Base-by-base conservation (phyloP, 2,888 invertebrate genomes). In the Dorcus hopei region DNA sequence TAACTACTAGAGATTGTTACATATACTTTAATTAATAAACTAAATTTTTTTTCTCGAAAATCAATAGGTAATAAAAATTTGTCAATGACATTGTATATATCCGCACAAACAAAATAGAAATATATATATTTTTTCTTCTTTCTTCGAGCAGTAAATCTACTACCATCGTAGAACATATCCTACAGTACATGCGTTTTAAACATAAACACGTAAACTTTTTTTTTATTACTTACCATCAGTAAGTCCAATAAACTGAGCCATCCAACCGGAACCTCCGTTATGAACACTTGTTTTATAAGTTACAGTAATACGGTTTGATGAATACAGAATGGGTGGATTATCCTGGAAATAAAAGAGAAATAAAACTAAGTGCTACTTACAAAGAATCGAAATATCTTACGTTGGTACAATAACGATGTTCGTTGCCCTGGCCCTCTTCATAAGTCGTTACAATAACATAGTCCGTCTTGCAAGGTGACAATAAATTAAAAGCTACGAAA, bases 181-280 rank as follows among this genome's bases (percentile, higher is more conserved):
- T 45, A 23, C 19, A 11, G 9, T 19, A 16, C 45, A 45, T 19
- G 19, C 9, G 3, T 16, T n/a, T 16, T 16, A 9, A 41, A 41
- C 9, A 41, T 2, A 41, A n/a, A 41, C 14, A 33, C 23, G 1
- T 1, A 16, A 9, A 19, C 45, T 3, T 3, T 23, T 16, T n/a
- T n/a, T 4, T 11, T 2, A 45, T 19, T 45, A 45, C 40, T 39
- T 61, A 66, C 66, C 66, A 56, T 47, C 38, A 16, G 58, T 54
- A 11, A 65, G 55, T n/a, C 65, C 63, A 38, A 63, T 49, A 61
- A 82, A 83, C 5, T 64, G 55, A 39, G 82, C 81, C 3, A 81
- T 70, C 87, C 90, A 92, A 16, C 92, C 92, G 1, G 83, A 82
- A 7, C 91, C 91, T 19, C 85, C 84, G 68, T 89, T 91, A 67